These are phyloP conservation scores for Picus viridis DNA, from an alignment of 2,797 vertebrate genomes.

Conservation along the genomic window DNA sequence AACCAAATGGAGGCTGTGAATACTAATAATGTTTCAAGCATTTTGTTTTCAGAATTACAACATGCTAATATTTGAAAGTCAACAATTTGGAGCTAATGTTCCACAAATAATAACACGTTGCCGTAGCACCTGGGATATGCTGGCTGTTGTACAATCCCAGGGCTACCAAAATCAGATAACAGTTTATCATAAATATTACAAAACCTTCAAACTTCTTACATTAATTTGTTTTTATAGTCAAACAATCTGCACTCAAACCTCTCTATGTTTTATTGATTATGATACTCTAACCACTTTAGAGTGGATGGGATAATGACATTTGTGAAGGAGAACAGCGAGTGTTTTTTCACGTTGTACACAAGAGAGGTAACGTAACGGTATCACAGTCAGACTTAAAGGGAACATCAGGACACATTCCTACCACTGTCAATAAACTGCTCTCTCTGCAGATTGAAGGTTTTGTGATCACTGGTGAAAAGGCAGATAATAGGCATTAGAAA, in stretches of 20 bases:
- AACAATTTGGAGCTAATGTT: constrained; percentile 74
- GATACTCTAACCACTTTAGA: constrained; percentile 29
- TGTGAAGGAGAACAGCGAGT: constrained; percentile 48
- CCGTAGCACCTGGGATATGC: constrained; percentile 47
- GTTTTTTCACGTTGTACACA: not conserved
- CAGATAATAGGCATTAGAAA: not conserved
- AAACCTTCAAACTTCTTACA: constrained; percentile 59
- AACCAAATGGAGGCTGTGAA: constrained; percentile 64
- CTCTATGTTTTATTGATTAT: constrained; percentile 72
- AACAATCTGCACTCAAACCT: constrained; percentile 61
- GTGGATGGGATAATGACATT: constrained; percentile 42
- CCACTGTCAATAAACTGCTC: not conserved
- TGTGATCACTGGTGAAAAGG: not conserved
- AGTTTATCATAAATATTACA: constrained; percentile 71
- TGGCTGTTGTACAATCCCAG: constrained; percentile 39
- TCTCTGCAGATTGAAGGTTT: not conserved
- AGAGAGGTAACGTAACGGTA: not conserved
- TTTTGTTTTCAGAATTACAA: constrained; percentile 73
- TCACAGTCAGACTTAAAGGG: not conserved
- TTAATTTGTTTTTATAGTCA: constrained; percentile 68
- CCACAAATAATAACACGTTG: constrained; percentile 65
- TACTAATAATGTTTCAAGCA: constrained; percentile 60
- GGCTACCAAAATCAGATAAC: constrained; percentile 57
- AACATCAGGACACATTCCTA: not conserved
- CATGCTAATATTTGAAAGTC: constrained; percentile 73